Evolutionary conservation across 2,797 vertebrate genomes (phyloP).

Genomic region (Sebastes dallii): DNA sequence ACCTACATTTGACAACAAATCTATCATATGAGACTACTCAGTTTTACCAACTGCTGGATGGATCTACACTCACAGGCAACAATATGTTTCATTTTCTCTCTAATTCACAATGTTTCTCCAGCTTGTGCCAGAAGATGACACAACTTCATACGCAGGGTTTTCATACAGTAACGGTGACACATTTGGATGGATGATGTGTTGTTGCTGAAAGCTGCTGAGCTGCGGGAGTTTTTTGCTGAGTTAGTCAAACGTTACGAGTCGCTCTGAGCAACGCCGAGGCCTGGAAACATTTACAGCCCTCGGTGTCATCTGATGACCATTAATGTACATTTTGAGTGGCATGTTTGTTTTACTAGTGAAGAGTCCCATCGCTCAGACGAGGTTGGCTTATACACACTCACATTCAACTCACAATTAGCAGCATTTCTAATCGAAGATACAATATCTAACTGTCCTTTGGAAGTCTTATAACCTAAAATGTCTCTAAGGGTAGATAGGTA

Average conservation of each 20-base stretch:
- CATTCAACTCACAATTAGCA: neutral
- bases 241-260: neutral
- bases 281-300: slow-evolving; percentile 54
- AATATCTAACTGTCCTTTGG: neutral
- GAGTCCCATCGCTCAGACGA: neutral
- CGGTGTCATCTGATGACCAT: slow-evolving; percentile 37
- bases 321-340: slow-evolving; percentile 42
- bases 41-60: neutral
- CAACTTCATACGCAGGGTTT: neutral
- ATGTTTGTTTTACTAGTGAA: slow-evolving; percentile 51
- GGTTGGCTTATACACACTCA: neutral
- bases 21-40: neutral
- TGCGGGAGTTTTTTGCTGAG: neutral
- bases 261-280: neutral
- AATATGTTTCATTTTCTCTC: neutral
- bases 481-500: neutral
- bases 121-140: neutral
- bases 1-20: neutral
- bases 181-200: neutral
- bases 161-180: neutral
- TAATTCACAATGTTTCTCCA: neutral
- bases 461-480: neutral
- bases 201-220: neutral
- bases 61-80: neutral
- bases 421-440: neutral